These are phyloP conservation scores for Lontra canadensis DNA, from an alignment of 2,113 vertebrate species.

Conservation along the genomic window DNA sequence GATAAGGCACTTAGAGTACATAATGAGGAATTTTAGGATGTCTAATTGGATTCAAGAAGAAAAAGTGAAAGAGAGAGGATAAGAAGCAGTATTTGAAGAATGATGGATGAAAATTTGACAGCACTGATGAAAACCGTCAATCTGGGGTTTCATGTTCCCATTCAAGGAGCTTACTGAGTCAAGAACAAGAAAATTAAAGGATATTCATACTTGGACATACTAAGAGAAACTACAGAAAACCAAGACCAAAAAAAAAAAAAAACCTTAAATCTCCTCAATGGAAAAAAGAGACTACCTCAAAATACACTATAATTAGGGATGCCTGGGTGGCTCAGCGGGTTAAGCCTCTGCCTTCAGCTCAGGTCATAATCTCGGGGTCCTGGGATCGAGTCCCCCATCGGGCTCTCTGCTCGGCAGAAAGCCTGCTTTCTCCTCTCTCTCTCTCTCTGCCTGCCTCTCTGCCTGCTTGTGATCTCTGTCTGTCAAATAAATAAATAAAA, in stretches of 20 bases:
- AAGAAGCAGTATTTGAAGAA: not conserved
- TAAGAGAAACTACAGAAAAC: not conserved
- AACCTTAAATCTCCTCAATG: not conserved
- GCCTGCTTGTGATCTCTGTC: too few species aligned
- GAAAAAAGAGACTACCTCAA: not conserved
- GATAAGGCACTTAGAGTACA: not conserved
- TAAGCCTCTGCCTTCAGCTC: too few species aligned
- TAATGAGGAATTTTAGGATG: not conserved
- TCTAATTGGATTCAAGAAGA: not conserved
- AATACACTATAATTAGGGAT: not conserved
- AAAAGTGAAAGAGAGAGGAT: not conserved
- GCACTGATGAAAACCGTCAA: not conserved
- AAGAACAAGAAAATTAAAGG: not conserved
- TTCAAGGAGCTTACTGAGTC: not conserved
- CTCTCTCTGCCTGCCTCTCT: too few species aligned
- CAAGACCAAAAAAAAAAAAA: not conserved
- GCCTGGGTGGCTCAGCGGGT: too few species aligned
- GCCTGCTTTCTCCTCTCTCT: too few species aligned
- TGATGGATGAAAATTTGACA: not conserved
- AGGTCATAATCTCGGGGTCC: too few species aligned
- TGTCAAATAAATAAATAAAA: too few species aligned
- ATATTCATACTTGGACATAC: not conserved
- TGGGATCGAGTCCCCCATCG: too few species aligned
- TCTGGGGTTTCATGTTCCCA: not conserved
- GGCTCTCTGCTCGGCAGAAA: too few species aligned